Conservation (phyloP, 2,113 vertebrate genomes). For the Solenodon paradoxus region DNA sequence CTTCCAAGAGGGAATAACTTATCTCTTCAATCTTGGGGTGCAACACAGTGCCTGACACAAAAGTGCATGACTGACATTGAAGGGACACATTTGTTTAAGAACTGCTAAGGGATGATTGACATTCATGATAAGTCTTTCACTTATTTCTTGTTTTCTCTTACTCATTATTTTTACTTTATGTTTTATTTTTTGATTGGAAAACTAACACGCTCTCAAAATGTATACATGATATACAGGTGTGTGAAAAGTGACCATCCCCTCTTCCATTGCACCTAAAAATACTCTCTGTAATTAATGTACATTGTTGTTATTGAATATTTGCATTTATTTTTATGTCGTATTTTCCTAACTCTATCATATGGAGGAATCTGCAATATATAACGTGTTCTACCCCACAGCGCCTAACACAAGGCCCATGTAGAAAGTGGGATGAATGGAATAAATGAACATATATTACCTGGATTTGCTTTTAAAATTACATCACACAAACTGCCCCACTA, state of each 20-base stretch:
- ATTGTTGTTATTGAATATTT: neutral
- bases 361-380: neutral
- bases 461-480: neutral
- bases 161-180: neutral
- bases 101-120: neutral
- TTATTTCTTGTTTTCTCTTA: constrained; percentile 9
- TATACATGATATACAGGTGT: neutral
- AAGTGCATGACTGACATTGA: neutral
- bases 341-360: neutral
- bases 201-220: neutral
- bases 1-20: neutral
- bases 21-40: neutral
- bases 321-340: neutral
- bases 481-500: neutral
- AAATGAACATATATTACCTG: neutral
- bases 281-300: neutral
- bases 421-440: neutral
- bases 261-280: neutral
- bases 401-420: neutral
- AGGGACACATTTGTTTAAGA: neutral
- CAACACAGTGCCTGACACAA: neutral
- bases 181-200: neutral
- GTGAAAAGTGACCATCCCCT: neutral
- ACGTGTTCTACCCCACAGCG: neutral
- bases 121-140: neutral